A percentile compares a stretch with the other conserved stretches of the same genome.
Conservation (phyloP, 2,797 vertebrate genomes). For the Pempheris klunzingeri region DNA sequence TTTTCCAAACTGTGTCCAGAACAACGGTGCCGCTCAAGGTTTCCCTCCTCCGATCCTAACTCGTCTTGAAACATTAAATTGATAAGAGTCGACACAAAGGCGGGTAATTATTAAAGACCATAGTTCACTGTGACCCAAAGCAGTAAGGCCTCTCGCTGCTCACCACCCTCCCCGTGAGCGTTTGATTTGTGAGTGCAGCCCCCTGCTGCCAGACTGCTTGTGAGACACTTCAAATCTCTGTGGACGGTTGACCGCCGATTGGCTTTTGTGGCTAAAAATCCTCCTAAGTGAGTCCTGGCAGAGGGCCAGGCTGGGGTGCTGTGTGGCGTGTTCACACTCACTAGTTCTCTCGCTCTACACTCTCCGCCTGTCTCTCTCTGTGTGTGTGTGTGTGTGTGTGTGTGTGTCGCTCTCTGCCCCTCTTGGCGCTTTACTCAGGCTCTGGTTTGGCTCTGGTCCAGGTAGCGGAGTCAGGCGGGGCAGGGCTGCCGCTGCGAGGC, state of each 20-base stretch:
- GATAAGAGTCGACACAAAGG: slow-evolving; percentile 6
- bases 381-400: slow-evolving; percentile 44
- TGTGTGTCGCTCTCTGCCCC: slow-evolving; percentile 54
- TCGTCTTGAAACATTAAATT: slow-evolving; percentile 16
- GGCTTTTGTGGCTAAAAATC: slow-evolving; percentile 80
- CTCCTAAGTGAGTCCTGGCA: slow-evolving; percentile 83
- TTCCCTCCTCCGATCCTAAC: not conserved
- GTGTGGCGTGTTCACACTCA: slow-evolving; percentile 62
- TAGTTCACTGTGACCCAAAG: slow-evolving; percentile 7
- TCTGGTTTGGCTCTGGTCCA: slow-evolving; percentile 82
- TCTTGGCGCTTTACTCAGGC: slow-evolving; percentile 69
- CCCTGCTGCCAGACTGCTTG: slow-evolving; percentile 68
- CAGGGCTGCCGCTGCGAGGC: slow-evolving; percentile 66
- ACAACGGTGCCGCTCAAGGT: not conserved
- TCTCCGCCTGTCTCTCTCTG: slow-evolving; percentile 65
- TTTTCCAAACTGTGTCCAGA: not conserved
- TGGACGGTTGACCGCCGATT: slow-evolving; percentile 66
- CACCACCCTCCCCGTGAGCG: slow-evolving; percentile 28
- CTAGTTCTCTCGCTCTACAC: slow-evolving; percentile 49
- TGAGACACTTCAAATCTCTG: slow-evolving; percentile 72
- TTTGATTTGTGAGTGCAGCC: slow-evolving; percentile 43
- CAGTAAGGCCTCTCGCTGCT: slow-evolving; percentile 14
- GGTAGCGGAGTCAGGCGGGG: slow-evolving; percentile 68
- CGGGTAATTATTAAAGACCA: slow-evolving; percentile 13
- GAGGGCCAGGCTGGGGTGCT: slow-evolving; percentile 70